Conservation (phyloP, 2,797 vertebrate genomes). For the Silurus aristotelis region DNA sequence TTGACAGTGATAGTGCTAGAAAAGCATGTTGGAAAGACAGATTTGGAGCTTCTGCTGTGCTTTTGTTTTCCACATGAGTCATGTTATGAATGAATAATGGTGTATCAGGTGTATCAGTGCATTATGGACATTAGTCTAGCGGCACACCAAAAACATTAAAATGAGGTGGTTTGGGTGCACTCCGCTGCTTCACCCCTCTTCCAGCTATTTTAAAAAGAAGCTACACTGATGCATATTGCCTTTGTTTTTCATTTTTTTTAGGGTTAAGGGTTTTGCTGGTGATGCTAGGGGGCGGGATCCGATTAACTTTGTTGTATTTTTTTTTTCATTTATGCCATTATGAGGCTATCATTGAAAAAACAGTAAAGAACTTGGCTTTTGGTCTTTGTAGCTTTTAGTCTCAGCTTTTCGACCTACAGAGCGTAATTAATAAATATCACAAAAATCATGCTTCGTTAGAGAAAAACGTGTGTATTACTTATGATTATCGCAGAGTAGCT, state of each 20-base stretch:
- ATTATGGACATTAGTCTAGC: neutral
- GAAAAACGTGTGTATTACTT: neutral
- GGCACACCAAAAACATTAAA: neutral
- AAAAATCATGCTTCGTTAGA: neutral
- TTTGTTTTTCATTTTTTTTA: neutral
- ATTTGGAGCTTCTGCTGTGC: neutral
- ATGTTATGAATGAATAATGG: neutral
- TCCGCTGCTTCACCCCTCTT: neutral
- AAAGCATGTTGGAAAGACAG: neutral
- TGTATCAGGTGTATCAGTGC: neutral
- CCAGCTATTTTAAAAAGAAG: neutral
- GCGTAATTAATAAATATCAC: neutral
- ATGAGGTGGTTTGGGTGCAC: neutral
- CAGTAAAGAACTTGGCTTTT: neutral
- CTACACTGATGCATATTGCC: neutral
- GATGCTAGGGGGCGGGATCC: neutral
- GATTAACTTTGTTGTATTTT: neutral
- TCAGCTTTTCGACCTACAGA: neutral
- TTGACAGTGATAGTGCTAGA: neutral
- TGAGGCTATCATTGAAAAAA: neutral
- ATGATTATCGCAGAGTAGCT: neutral
- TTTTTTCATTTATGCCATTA: neutral
- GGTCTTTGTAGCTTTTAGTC: neutral
- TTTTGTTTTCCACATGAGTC: neutral
- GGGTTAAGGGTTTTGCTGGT: neutral